Evolutionary conservation across 2,888 invertebrate genomes (phyloP).

Genomic region (Mylabris sibirica): DNA sequence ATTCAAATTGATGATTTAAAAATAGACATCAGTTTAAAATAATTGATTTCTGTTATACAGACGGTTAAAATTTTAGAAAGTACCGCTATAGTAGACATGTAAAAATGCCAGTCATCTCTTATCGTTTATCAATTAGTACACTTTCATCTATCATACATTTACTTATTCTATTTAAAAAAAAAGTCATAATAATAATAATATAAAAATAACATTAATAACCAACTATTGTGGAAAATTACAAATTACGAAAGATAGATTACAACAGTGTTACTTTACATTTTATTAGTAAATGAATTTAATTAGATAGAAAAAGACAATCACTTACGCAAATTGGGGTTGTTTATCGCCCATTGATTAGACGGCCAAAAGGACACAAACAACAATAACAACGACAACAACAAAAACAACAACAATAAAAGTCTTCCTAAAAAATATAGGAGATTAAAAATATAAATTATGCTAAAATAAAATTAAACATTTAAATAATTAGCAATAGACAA

Average conservation of each 20-base stretch:
- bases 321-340: constrained; percentile 47
- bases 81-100: not conserved
- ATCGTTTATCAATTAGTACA: not conserved
- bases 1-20: not conserved
- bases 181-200: too few species aligned
- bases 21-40: constrained; percentile 3
- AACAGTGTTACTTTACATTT: too few species aligned
- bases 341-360: constrained; percentile 44
- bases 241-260: not conserved
- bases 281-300: not conserved
- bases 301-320: constrained; percentile 20
- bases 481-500: too few species aligned
- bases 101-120: not conserved
- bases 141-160: too few species aligned
- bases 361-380: constrained; percentile 11
- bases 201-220: too few species aligned
- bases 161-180: too few species aligned
- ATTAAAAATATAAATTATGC: too few species aligned
- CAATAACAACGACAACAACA: constrained; percentile 20
- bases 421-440: not conserved
- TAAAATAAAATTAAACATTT: too few species aligned
- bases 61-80: constrained; percentile 4
- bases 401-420: constrained; percentile 19
- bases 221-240: not conserved
- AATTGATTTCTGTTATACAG: too few species aligned